phyloP scores from a whole-genome alignment of 2,113 vertebrate species.

The Pteruthius melanotis region DNA sequence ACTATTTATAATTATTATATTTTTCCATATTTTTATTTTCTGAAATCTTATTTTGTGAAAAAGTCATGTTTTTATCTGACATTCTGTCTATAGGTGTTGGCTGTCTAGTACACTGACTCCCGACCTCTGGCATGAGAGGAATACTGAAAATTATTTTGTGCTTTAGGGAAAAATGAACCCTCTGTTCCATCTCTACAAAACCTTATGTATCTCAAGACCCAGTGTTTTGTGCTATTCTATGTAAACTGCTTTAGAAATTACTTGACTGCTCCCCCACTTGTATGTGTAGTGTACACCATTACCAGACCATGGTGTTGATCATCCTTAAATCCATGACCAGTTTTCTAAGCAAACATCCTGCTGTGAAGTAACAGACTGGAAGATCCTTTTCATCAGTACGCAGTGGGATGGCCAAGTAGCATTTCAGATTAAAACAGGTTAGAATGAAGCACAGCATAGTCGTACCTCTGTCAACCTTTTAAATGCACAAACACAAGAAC shows the following conservation, averaged over 20 bases:
- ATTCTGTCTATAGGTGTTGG: not conserved
- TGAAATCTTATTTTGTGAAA: not conserved
- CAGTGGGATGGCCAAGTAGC: not conserved
- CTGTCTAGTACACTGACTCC: not conserved
- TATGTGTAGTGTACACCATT: too few species aligned
- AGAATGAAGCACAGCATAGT: not conserved
- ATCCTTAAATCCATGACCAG: not conserved
- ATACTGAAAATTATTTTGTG: not conserved
- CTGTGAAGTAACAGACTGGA: not conserved
- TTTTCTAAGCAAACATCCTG: not conserved
- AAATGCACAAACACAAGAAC: not conserved
- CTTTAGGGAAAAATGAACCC: not conserved
- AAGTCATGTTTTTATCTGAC: not conserved
- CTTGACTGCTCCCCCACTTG: not conserved
- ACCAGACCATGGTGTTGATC: not conserved
- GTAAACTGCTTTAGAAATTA: not conserved
- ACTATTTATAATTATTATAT: not conserved
- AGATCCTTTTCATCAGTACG: not conserved
- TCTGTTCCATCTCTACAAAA: not conserved
- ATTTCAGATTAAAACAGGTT: not conserved
- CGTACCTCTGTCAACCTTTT: fast-evolving
- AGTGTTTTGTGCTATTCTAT: not conserved
- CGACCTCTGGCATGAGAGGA: not conserved
- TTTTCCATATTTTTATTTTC: not conserved
- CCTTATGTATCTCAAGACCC: not conserved